Evolutionary conservation across 2,888 invertebrate genomes (phyloP).

Genomic region (Heliothis peltigera): DNA sequence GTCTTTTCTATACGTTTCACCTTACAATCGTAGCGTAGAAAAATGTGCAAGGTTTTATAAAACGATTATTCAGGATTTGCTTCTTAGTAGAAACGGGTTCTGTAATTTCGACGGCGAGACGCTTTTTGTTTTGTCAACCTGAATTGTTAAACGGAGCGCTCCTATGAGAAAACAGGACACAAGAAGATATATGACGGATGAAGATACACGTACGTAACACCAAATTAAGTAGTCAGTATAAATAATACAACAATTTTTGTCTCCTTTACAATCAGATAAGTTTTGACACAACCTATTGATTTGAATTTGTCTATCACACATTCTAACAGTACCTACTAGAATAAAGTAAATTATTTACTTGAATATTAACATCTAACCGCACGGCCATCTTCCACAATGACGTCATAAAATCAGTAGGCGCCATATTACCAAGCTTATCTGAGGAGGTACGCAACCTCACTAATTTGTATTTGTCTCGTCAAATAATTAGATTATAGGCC

Average conservation of each 20-base stretch:
- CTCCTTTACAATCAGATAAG: too few species aligned
- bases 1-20: constrained; percentile 20
- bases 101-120: constrained; percentile 32
- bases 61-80: constrained; percentile 23
- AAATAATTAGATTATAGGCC: constrained; percentile 83
- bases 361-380: too few species aligned
- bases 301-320: too few species aligned
- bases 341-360: too few species aligned
- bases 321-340: too few species aligned
- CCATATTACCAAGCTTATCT: constrained; percentile 20
- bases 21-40: not conserved
- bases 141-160: constrained; percentile 40
- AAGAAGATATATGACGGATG: constrained; percentile 11
- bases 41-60: constrained; percentile 9
- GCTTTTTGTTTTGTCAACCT: constrained; percentile 44
- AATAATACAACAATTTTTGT: too few species aligned
- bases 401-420: constrained; percentile 37
- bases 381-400: constrained; percentile 29
- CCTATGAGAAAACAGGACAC: constrained; percentile 30
- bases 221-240: too few species aligned
- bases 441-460: constrained; percentile 62
- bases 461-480: constrained; percentile 84
- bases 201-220: constrained; percentile 6
- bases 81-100: constrained; percentile 34
- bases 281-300: too few species aligned